A percentile compares a stretch with the other conserved stretches of the same genome.
Conservation (phyloP, 2,113 vertebrate genomes). For the Castor canadensis region DNA sequence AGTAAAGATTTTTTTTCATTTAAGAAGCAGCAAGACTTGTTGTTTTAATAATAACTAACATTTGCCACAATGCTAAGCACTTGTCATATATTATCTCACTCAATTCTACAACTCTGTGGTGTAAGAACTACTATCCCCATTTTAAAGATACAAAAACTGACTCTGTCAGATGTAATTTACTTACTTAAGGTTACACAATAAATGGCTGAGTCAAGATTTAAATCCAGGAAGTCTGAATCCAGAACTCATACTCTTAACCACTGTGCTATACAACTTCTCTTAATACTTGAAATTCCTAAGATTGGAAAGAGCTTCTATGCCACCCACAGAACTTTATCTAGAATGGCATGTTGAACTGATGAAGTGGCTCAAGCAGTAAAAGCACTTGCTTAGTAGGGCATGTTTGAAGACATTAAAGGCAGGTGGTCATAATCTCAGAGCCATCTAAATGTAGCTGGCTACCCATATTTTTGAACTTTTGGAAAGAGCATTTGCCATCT, state of each 20-base stretch:
- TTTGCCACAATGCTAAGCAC: neutral
- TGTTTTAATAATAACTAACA: neutral
- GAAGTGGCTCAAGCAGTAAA: no score
- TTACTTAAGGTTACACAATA: neutral
- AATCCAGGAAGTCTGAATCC: neutral
- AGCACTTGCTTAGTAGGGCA: no score
- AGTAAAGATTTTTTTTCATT: neutral
- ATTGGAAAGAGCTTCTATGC: neutral
- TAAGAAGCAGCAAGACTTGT: neutral
- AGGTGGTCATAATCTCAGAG: neutral
- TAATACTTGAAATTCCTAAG: neutral
- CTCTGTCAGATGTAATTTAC: neutral
- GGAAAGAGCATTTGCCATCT: neutral
- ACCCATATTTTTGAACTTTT: neutral
- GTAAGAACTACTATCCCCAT: neutral
- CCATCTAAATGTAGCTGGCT: neutral
- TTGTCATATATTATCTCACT: neutral
- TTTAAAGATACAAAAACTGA: conserved; percentile 5
- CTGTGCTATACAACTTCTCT: neutral
- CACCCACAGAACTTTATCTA: neutral
- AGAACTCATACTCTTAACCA: neutral
- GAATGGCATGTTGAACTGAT: no score
- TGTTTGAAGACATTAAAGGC: neutral
- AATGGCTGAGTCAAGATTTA: neutral
- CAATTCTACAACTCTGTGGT: neutral